Conservation (phyloP, 2,113 vertebrate species). For the Hystrix cristata region DNA sequence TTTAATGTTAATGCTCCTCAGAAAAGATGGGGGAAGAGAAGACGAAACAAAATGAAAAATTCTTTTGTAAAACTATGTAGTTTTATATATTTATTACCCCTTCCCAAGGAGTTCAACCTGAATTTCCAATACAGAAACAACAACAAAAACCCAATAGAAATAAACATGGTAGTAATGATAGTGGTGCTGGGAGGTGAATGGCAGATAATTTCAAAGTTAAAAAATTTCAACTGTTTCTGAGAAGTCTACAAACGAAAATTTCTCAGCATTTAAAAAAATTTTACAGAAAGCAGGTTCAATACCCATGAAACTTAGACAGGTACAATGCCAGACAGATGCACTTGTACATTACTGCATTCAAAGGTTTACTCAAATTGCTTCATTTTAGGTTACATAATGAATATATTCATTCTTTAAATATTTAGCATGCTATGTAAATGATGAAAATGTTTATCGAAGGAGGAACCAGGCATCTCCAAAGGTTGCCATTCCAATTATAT, state of each 20-base stretch:
- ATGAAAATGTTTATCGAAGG: constrained; percentile 39
- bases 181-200: not conserved
- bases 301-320: not conserved
- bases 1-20: not conserved
- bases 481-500: not conserved
- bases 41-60: constrained; percentile 41
- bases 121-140: constrained; percentile 33
- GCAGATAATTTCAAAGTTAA: not conserved
- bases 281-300: not conserved
- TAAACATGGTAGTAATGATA: not conserved
- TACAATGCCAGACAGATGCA: not conserved
- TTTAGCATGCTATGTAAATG: constrained; percentile 9
- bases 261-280: not conserved
- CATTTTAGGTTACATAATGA: not conserved
- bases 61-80: not conserved
- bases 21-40: not conserved
- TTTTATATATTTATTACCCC: not conserved
- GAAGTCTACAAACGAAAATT: not conserved
- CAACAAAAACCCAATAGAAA: not conserved
- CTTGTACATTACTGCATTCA: not conserved
- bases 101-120: not conserved
- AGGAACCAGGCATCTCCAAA: constrained; percentile 41
- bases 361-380: not conserved
- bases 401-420: constrained; percentile 48
- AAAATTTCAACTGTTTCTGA: not conserved